These are phyloP conservation scores for Bos javanicus DNA, from an alignment of 2,113 vertebrate genomes.

Conservation along the genomic window DNA sequence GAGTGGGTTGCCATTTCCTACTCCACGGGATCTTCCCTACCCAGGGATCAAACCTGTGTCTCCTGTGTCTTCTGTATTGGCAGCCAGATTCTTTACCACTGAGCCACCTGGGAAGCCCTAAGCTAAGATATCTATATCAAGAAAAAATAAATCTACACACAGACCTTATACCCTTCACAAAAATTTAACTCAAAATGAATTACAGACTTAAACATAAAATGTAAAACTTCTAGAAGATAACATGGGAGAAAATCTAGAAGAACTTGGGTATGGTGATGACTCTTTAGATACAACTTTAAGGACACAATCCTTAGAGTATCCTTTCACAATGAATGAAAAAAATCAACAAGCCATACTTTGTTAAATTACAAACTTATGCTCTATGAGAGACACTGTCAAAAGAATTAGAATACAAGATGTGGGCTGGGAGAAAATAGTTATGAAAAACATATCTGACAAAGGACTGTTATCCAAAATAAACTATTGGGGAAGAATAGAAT, in stretches of 20 bases:
- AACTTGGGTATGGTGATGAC: not conserved
- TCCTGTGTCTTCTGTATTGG: not conserved
- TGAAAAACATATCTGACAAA: not conserved
- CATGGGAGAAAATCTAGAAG: not conserved
- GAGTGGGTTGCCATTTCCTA: not conserved
- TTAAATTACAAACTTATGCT: not conserved
- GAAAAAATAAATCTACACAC: not conserved
- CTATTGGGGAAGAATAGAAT: not conserved
- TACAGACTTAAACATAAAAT: not conserved
- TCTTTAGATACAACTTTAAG: not conserved
- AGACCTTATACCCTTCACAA: not conserved
- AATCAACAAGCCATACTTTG: not conserved
- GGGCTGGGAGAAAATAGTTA: not conserved
- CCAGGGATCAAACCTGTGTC: not conserved
- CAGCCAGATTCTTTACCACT: not conserved
- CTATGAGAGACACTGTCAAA: not conserved
- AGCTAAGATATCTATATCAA: not conserved
- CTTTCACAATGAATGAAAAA: not conserved
- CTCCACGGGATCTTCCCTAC: not conserved
- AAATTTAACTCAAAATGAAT: not conserved
- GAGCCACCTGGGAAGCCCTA: not conserved
- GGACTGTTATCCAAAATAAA: not conserved
- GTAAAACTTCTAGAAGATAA: not conserved
- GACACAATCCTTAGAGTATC: not conserved
- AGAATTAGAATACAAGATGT: not conserved